phyloP scores from a whole-genome alignment of 2,888 invertebrate species.

The Fragum whitleyi region DNA sequence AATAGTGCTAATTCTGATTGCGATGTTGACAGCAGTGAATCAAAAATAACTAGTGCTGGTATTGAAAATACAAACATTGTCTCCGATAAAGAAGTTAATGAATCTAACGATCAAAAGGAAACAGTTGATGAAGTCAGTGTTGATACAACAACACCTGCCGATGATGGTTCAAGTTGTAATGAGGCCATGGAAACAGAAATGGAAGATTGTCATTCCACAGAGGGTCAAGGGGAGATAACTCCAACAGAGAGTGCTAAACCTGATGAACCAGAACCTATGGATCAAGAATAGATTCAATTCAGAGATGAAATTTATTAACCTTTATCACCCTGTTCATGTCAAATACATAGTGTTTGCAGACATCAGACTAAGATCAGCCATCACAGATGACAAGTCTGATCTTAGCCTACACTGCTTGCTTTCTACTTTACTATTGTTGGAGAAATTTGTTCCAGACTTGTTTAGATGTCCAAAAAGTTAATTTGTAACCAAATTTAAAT shows the following conservation, averaged over 20 bases:
- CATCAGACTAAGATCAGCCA: too few species aligned
- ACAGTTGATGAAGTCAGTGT: slow-evolving; percentile 12
- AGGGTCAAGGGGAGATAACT: background rate
- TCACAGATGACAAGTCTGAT: too few species aligned
- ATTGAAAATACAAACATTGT: background rate
- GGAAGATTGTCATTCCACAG: background rate
- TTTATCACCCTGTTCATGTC: too few species aligned
- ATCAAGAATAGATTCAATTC: slow-evolving; percentile 29
- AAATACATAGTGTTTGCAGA: too few species aligned
- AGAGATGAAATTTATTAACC: too few species aligned
- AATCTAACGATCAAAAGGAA: background rate
- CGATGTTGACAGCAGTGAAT: background rate
- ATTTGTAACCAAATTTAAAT: too few species aligned
- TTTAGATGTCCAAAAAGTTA: too few species aligned
- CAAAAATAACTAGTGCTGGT: background rate
- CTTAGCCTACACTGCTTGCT: too few species aligned
- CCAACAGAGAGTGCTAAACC: background rate
- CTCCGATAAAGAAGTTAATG: background rate
- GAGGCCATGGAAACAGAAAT: slow-evolving; percentile 5
- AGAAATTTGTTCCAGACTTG: too few species aligned
- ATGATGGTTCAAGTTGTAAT: background rate
- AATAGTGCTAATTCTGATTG: slow-evolving; percentile 2
- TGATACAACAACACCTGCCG: slow-evolving; percentile 13
- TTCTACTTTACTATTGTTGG: too few species aligned
- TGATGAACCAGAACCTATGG: slow-evolving; percentile 46